Conservation (phyloP, 37 sponge, comb jelly and placozoan species). For the Ephydatia muelleri region DNA sequence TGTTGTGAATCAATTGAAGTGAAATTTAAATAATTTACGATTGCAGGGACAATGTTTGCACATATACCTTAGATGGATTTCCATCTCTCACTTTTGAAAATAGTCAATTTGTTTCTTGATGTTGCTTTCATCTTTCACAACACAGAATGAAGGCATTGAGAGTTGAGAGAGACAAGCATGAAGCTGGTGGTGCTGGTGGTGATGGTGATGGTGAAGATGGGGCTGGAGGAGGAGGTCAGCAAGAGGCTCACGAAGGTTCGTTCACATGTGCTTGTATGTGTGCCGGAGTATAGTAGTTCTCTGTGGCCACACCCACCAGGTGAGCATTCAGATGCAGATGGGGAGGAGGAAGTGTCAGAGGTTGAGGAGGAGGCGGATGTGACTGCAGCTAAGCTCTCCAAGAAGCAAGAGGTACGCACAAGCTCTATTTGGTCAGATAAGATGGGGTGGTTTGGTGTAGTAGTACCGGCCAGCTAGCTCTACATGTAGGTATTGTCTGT, state of each 20-base stretch:
- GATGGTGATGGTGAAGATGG: not conserved
- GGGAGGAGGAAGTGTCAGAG: slow-evolving; percentile 46
- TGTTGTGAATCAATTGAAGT: too few relatives aligned
- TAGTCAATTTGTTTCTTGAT: too few relatives aligned
- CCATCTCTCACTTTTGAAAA: too few relatives aligned
- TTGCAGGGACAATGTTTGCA: too few relatives aligned
- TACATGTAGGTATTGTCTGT: not conserved
- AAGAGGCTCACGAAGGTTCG: not conserved
- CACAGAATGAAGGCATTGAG: too few relatives aligned
- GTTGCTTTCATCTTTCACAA: too few relatives aligned
- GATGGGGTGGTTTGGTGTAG: too few relatives aligned
- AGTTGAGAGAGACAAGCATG: slow-evolving; percentile 4
- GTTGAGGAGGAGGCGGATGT: slow-evolving; percentile 56
- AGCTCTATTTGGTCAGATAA: not conserved
- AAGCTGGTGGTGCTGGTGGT: not conserved
- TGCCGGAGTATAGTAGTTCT: not conserved
- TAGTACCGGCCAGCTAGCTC: not conserved
- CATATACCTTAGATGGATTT: too few relatives aligned
- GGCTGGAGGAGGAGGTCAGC: not conserved
- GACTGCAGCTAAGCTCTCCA: slow-evolving; percentile 20
- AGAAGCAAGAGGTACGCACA: slow-evolving; percentile 36
- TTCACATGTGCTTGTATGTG: not conserved
- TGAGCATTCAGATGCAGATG: slow-evolving; percentile 32
- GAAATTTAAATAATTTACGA: too few relatives aligned
- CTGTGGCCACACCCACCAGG: not conserved